phyloP scores from a whole-genome alignment of 1,140 invertebrate species.

The Brachionus sp. region DNA sequence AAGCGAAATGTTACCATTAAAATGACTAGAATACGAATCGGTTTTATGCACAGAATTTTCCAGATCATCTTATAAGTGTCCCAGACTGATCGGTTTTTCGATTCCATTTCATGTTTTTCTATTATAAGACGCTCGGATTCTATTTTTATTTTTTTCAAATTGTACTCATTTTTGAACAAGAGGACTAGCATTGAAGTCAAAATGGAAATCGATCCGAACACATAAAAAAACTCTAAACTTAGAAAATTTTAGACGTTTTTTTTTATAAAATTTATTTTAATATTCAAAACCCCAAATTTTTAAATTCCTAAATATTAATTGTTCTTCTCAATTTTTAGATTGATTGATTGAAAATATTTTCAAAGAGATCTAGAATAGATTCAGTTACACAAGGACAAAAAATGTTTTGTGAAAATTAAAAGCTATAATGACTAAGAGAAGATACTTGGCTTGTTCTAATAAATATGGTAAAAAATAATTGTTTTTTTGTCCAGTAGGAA shows the following conservation, averaged over 20 bases:
- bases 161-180: slow-evolving; percentile 31
- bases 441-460: too few species aligned
- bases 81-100: background rate
- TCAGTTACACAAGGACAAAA: too few species aligned
- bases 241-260: background rate
- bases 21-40: background rate
- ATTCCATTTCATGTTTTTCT: background rate
- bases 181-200: background rate
- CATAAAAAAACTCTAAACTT: slow-evolving; percentile 30
- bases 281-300: too few species aligned
- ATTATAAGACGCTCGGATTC: background rate
- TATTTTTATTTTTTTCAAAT: background rate
- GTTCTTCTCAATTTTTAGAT: too few species aligned
- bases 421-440: too few species aligned
- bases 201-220: slow-evolving; percentile 3
- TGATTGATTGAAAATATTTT: too few species aligned
- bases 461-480: too few species aligned
- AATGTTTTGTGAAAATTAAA: too few species aligned
- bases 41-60: slow-evolving; percentile 33
- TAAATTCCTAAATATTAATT: too few species aligned
- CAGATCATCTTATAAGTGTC: slow-evolving; percentile 34
- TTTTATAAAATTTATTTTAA: too few species aligned
- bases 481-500: too few species aligned
- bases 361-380: too few species aligned
- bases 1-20: slow-evolving; percentile 4